These are phyloP conservation scores for Macrophya annulata DNA, from an alignment of 2,888 invertebrate species.

Conservation along the genomic window DNA sequence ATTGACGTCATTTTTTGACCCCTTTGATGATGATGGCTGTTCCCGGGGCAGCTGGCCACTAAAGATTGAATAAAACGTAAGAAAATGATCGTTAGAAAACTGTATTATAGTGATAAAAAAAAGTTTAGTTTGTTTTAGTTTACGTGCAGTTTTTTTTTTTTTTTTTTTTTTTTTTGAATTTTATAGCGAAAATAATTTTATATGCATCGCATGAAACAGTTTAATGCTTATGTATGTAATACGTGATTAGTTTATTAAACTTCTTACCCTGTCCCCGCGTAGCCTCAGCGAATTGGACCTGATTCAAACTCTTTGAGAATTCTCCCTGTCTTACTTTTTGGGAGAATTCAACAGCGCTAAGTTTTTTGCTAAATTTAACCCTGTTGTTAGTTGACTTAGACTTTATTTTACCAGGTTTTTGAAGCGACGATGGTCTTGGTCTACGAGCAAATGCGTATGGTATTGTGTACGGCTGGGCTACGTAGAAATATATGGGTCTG, in stretches of 20 bases:
- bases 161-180: neutral
- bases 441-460: slow-evolving; percentile 75
- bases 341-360: slow-evolving; percentile 74
- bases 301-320: slow-evolving; percentile 75
- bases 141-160: neutral
- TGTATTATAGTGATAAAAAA: neutral
- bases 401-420: slow-evolving; percentile 68
- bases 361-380: slow-evolving; percentile 74
- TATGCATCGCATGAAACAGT: too few species aligned
- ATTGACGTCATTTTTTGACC: slow-evolving; percentile 79
- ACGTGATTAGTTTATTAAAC: slow-evolving; percentile 34
- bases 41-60: slow-evolving; percentile 48
- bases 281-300: slow-evolving; percentile 74
- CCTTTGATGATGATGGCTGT: slow-evolving; percentile 61
- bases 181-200: too few species aligned
- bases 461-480: slow-evolving; percentile 76
- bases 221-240: neutral
- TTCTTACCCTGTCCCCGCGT: slow-evolving; percentile 71
- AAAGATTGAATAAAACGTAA: neutral
- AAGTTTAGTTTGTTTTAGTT: neutral
- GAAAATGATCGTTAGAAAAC: neutral
- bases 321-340: slow-evolving; percentile 76
- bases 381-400: slow-evolving; percentile 67
- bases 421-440: slow-evolving; percentile 71
- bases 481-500: slow-evolving; percentile 76